Evolutionary conservation across 2,888 invertebrate species (phyloP), one percentile per base, ranked within the genome.

Genomic region (Hyppa rectilinea): DNA sequence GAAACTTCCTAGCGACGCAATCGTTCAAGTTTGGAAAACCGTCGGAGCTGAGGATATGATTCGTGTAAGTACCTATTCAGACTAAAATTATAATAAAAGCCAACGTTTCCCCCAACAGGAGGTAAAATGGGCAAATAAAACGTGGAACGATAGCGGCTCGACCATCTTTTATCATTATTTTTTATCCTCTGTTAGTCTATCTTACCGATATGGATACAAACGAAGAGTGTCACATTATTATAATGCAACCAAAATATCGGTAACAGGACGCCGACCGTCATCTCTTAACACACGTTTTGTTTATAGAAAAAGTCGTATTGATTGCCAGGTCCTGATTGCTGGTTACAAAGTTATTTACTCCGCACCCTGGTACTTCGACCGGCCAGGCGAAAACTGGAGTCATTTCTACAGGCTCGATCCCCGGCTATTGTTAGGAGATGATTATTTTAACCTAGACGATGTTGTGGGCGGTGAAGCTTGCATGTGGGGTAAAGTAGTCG

Each of bases 391-490:
- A 5, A 97, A 98, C 87, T 98, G 98, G 98, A 83, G 90, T 9
- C 96, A 97, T 50, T 97, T 96, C 88, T 98, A 98, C 89, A 69
- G 88, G 14, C 97, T 97, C 76, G 98, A 98, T 86, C 98, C 98
- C 0, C 93, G 96, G 3, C 90, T 94, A 69, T 96, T 97, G 85
- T 87, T 92, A 26, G 93, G 90, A 1, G 61, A 81, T 6, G 91
- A 87, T 0, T 78, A 85, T 59, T 90, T 88, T 1, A 96, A 97
- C 85, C 63, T 91, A 38, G 86, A 96, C 4, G 93, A 97, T 66
- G 97, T 99, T 36, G 91, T 98, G n/a, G 99, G 99, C 0, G 99
- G 99, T 0, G 99, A 99, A 91, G 98, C 98, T 2, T 98, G 98
- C 86, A 98, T 99, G 97, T 99, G 99, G 99, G 97, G 97, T 3